Base-by-base conservation (phyloP, 2,888 invertebrate species). In the Conchocele bisecta region DNA sequence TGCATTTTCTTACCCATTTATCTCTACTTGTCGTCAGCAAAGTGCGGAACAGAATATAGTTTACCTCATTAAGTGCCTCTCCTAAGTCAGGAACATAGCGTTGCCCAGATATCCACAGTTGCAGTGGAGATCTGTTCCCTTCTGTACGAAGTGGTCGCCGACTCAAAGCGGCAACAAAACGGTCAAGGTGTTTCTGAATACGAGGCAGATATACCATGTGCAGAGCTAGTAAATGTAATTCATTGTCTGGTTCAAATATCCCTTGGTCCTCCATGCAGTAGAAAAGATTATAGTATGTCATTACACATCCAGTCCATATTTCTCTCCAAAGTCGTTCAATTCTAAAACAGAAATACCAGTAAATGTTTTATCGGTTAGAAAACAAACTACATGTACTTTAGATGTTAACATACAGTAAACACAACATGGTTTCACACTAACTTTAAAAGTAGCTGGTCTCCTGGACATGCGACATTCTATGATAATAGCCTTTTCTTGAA, bases 291-390 rank as follows among this genome's bases (percentile, higher is more conserved):
- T 61, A 50, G 31, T 56, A 69, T 9, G 50, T 29, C 17, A 22
- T 44, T 26, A 53, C 53, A 63, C 69, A 69, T 42, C 63, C 48
- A 44, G 39, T 26, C 57, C 61, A 69, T n/a, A 69, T 20, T 33
- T 69, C 61, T 69, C 69, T 56, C 69, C 61, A 69, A 33, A 69
- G 44, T 37, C 66, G 37, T 42, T 51, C 66, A 33, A 66, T 58
- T 29, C 66, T 66, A 42, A 20, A 39, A 58, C 20, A n/a, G 51
- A 51, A 46, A 22, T 35, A 29, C 20, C n/a, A n/a, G n/a, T n/a
- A n/a, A n/a, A n/a, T n/a, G n/a, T n/a, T n/a, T n/a, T n/a, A n/a
- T n/a, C n/a, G n/a, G n/a, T n/a, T n/a, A n/a, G n/a, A n/a, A n/a
- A n/a, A n/a, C n/a, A n/a, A n/a, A n/a, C n/a, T n/a, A n/a, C n/a